Conservation (phyloP, 2,113 vertebrate genomes). For the Platichthys stellatus region DNA sequence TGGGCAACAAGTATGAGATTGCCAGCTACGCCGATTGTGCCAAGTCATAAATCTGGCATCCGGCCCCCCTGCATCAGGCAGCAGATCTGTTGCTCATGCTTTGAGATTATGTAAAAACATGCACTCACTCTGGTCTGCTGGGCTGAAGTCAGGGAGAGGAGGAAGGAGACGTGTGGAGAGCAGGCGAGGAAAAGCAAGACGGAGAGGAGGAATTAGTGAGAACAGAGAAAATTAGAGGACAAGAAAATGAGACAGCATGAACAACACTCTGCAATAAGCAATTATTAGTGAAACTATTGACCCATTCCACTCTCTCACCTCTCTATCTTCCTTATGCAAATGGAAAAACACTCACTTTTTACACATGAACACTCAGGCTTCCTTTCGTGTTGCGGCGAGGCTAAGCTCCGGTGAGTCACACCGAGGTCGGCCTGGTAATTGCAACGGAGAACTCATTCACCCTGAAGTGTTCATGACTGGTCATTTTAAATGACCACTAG, state of each 20-base stretch:
- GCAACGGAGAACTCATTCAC: conserved; percentile 39
- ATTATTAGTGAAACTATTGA: background rate
- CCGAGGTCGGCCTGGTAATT: conserved; percentile 41
- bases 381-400: conserved; percentile 30
- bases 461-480: conserved; percentile 63
- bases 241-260: conserved; percentile 22
- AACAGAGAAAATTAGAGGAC: conserved; percentile 4
- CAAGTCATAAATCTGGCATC: conserved; percentile 65
- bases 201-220: background rate
- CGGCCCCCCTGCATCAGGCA: conserved; percentile 34
- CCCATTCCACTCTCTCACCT: conserved; percentile 8
- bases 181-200: background rate
- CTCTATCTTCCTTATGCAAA: background rate
- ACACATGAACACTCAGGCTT: conserved; percentile 42
- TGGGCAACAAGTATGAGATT: conserved; percentile 43
- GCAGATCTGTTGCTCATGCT: conserved; percentile 43
- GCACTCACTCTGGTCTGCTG: conserved; percentile 33
- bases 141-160: conserved; percentile 22
- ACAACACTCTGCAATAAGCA: background rate
- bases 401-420: conserved; percentile 51
- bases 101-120: conserved; percentile 69
- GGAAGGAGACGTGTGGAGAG: background rate
- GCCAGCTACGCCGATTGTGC: conserved; percentile 43
- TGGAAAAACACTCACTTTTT: conserved; percentile 31
- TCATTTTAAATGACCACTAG: conserved; percentile 60